Conservation (phyloP, 2,113 vertebrate species). For the Panthera tigris region DNA sequence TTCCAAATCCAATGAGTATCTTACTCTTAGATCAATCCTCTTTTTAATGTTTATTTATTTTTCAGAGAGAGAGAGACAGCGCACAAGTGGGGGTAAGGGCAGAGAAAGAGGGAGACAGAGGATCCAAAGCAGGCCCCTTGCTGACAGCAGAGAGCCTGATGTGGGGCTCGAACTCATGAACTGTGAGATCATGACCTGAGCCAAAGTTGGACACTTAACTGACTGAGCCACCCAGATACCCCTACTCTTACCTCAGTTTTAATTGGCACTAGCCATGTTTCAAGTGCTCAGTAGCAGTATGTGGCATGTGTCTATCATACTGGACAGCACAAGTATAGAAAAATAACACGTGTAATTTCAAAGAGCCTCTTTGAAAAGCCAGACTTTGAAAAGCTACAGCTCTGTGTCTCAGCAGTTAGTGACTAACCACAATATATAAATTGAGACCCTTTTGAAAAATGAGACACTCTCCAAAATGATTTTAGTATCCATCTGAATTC, state of each 20-base stretch:
- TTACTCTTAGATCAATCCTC: background rate
- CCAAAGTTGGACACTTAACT: no score
- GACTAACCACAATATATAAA: background rate
- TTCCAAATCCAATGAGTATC: background rate
- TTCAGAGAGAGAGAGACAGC: no score
- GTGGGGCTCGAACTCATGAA: no score
- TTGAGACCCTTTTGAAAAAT: background rate
- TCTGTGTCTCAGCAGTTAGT: background rate
- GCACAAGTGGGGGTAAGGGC: no score
- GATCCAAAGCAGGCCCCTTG: no score
- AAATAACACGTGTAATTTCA: background rate
- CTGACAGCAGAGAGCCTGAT: no score
- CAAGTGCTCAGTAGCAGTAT: background rate
- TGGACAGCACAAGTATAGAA: background rate
- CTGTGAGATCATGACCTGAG: no score
- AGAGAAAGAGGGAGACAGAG: no score
- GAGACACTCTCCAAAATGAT: background rate
- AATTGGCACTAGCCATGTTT: background rate
- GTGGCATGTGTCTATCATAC: background rate
- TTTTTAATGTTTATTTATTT: no score
- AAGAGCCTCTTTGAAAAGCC: background rate
- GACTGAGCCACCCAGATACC: no score
- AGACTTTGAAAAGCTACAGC: background rate
- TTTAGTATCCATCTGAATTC: background rate
- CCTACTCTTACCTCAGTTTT: background rate